phyloP scores from a whole-genome alignment of 2,797 vertebrate genomes.

The Apogon hyalosoma region DNA sequence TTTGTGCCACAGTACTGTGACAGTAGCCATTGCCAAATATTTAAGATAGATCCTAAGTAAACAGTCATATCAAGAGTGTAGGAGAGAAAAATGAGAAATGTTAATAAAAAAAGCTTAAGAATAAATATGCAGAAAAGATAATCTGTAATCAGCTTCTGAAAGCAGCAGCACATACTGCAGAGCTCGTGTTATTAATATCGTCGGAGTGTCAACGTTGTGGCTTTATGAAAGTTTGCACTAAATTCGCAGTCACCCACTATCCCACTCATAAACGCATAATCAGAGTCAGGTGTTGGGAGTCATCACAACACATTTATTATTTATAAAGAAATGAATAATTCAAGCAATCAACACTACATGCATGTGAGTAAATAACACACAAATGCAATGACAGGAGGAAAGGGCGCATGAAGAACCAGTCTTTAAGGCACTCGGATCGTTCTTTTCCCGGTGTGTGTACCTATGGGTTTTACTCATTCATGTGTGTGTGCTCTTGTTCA shows the following conservation, averaged over 20 bases:
- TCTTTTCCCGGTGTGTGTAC: neutral
- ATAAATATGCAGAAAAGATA: no score
- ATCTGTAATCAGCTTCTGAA: no score
- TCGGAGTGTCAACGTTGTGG: constrained; percentile 5
- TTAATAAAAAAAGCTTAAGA: no score
- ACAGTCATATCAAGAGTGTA: no score
- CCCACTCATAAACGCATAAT: constrained; percentile 32
- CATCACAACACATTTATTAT: constrained; percentile 55
- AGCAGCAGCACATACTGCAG: neutral
- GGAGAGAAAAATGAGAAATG: no score
- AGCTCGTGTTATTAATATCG: constrained; percentile 12
- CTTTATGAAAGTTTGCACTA: constrained; percentile 16
- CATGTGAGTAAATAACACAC: constrained; percentile 16
- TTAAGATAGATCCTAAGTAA: no score
- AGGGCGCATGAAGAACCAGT: neutral
- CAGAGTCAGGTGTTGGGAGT: constrained; percentile 38
- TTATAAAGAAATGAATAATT: constrained; percentile 67
- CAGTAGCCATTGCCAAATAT: no score
- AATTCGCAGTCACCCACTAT: constrained; percentile 5
- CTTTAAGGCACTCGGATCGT: neutral
- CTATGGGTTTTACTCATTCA: neutral
- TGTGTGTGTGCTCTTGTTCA: constrained; percentile 3
- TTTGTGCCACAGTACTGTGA: no score
- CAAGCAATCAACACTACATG: constrained; percentile 58
- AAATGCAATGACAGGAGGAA: constrained; percentile 13